Evolutionary conservation across 1,140 invertebrate species (phyloP).

Genomic region (Platyscapa corneri): DNA sequence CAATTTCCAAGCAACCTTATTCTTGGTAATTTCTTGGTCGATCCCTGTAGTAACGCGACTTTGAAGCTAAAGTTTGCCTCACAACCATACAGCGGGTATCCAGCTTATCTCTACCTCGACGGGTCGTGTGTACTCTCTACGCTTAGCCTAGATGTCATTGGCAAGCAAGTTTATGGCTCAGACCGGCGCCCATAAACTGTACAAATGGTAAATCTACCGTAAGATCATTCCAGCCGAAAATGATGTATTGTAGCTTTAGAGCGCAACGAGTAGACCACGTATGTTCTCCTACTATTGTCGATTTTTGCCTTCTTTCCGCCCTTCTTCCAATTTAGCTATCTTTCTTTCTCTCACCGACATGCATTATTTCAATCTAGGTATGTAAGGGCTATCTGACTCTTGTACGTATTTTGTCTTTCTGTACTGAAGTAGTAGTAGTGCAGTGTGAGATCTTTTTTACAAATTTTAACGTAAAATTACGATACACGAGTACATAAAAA

Average conservation of each 20-base stretch:
- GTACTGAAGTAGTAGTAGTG: too few relatives aligned
- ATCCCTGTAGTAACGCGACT: conserved; percentile 11
- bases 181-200: conserved; percentile 74
- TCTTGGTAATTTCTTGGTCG: conserved; percentile 28
- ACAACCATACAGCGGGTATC: conserved; percentile 42
- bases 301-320: neutral
- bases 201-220: conserved; percentile 75
- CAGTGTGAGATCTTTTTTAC: too few relatives aligned
- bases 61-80: neutral
- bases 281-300: conserved; percentile 3
- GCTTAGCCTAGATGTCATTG: conserved; percentile 67
- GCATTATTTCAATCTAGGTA: neutral
- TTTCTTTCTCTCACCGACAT: neutral
- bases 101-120: conserved; percentile 59
- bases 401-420: neutral
- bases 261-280: conserved; percentile 17
- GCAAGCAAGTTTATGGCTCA: conserved; percentile 74
- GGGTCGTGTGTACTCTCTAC: conserved; percentile 22
- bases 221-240: conserved; percentile 75
- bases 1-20: conserved; percentile 31
- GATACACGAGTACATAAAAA: too few relatives aligned
- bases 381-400: neutral
- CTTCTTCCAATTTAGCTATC: neutral
- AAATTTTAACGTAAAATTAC: too few relatives aligned
- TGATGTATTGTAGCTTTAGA: conserved; percentile 71